Conservation (phyloP, 2,888 invertebrate species). For the Agrilus biguttatus region DNA sequence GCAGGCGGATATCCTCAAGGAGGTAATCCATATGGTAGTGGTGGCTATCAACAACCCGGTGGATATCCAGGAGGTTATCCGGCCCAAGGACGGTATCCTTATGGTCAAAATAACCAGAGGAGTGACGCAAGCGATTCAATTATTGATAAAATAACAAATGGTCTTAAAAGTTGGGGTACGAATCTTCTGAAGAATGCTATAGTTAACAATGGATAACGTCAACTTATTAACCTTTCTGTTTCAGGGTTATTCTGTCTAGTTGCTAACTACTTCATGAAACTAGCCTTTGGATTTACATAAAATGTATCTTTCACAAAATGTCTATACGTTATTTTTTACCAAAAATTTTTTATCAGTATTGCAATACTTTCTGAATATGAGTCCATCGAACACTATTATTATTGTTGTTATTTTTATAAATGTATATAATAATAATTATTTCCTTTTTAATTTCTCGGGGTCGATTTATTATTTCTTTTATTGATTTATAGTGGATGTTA, state of each 20-base stretch:
- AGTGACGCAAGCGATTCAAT: conserved; percentile 17
- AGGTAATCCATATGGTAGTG: conserved; percentile 11
- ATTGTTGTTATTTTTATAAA: no score
- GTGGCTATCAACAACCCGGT: conserved; percentile 13
- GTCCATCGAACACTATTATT: neutral
- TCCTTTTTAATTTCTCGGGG: no score
- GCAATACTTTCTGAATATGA: neutral
- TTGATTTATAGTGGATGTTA: no score
- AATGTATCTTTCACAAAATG: neutral
- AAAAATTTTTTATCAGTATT: neutral
- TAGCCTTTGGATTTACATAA: neutral
- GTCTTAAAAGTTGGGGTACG: conserved; percentile 28
- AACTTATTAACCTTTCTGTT: conserved; percentile 16
- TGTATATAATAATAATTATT: no score
- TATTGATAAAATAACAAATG: conserved; percentile 23
- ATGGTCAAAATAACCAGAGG: conserved; percentile 5
- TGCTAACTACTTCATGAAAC: conserved; percentile 15
- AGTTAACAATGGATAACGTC: conserved; percentile 13
- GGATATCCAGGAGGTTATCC: conserved; percentile 15
- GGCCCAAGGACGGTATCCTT: conserved; percentile 11
- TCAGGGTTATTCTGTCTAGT: conserved; percentile 30
- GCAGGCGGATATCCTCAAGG: conserved; percentile 15
- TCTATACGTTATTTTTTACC: neutral
- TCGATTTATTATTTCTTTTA: no score
- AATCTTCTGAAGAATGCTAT: conserved; percentile 25